Evolutionary conservation across 1,140 invertebrate species (phyloP).

Genomic region (Drosophila kikkawai): DNA sequence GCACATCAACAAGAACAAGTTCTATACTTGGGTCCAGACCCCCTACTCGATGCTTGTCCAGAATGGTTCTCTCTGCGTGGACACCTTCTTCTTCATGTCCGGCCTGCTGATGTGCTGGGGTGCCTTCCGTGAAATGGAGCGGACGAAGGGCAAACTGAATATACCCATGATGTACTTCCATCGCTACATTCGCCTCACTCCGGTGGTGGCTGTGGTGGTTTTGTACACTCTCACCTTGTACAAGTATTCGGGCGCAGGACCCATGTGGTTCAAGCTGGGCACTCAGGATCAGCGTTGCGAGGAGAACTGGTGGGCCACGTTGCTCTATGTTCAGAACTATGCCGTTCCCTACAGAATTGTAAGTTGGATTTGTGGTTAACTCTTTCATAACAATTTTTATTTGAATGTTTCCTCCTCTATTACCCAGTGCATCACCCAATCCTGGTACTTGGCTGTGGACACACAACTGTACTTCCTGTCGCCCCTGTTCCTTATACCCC

Average conservation of each 20-base stretch:
- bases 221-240: conserved; percentile 86
- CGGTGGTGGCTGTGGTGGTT: conserved; percentile 86
- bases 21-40: conserved; percentile 80
- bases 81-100: conserved; percentile 89
- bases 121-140: conserved; percentile 89
- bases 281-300: conserved; percentile 89
- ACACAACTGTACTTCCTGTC: conserved; percentile 93
- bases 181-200: conserved; percentile 87
- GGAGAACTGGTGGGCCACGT: conserved; percentile 93
- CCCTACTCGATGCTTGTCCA: conserved; percentile 87
- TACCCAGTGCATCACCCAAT: conserved; percentile 93
- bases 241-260: conserved; percentile 87
- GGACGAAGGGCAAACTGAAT: conserved; percentile 86
- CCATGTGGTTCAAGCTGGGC: conserved; percentile 86
- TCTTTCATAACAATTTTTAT: not conserved
- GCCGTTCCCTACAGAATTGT: conserved; percentile 85
- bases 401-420: not conserved
- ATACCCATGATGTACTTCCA: conserved; percentile 86
- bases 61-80: conserved; percentile 88
- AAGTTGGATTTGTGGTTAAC: conserved; percentile 2
- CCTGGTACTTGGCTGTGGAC: conserved; percentile 95
- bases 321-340: conserved; percentile 95
- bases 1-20: conserved; percentile 67
- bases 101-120: conserved; percentile 89
- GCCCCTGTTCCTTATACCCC: conserved; percentile 90